These are phyloP conservation scores for Habroteleia sp. DNA, from an alignment of 2,888 invertebrate species.

Conservation along the genomic window DNA sequence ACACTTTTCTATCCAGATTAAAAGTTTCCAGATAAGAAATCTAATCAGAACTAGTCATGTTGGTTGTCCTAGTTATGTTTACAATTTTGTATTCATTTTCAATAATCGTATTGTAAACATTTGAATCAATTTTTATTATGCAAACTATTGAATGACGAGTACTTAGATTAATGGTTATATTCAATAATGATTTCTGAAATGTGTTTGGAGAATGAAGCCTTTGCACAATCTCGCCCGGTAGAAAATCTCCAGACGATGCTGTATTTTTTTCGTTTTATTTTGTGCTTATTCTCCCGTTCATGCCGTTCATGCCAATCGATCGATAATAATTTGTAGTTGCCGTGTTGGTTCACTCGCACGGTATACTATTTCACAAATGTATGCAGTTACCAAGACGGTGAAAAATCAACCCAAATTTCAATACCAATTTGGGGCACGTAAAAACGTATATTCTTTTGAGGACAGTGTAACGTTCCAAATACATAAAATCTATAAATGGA, in stretches of 20 bases:
- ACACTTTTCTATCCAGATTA: too few relatives aligned
- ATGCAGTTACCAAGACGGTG: slow-evolving; percentile 37
- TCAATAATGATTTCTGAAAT: too few relatives aligned
- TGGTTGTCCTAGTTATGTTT: too few relatives aligned
- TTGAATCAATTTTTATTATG: too few relatives aligned
- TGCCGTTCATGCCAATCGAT: slow-evolving; percentile 44
- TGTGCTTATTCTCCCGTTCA: slow-evolving; percentile 26
- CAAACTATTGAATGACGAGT: too few relatives aligned
- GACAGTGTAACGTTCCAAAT: slow-evolving; percentile 26
- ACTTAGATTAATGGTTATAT: too few relatives aligned
- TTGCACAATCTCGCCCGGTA: too few relatives aligned
- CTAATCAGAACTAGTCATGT: too few relatives aligned
- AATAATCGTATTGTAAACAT: too few relatives aligned
- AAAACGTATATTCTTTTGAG: slow-evolving; percentile 22
- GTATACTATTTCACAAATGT: slow-evolving; percentile 39
- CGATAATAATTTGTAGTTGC: slow-evolving; percentile 51
- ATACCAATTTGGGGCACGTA: slow-evolving; percentile 31
- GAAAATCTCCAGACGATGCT: background rate
- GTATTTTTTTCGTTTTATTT: slow-evolving; percentile 9
- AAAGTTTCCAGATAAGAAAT: too few relatives aligned
- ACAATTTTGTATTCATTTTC: too few relatives aligned
- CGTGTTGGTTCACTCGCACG: slow-evolving; percentile 34
- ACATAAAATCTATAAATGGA: slow-evolving; percentile 19
- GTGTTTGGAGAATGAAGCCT: too few relatives aligned
- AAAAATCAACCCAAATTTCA: slow-evolving; percentile 23